Base-by-base conservation (phyloP, 2,113 vertebrate species). In the Cygnus buccinator region DNA sequence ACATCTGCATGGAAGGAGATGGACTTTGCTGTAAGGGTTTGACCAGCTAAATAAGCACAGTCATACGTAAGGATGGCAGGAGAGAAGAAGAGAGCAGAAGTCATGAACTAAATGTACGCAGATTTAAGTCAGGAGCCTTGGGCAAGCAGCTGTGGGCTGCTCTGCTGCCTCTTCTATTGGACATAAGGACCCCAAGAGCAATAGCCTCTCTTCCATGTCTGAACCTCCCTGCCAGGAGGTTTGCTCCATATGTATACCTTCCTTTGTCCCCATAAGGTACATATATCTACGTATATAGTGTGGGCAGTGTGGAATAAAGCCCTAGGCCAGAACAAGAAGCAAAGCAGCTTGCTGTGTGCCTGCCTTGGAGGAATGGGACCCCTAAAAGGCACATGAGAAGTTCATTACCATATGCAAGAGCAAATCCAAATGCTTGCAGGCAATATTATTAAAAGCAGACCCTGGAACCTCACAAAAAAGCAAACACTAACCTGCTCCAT, bases 281-380 rank as follows among this genome's bases (percentile, higher is more conserved):
- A 41, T 41, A 6, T 25, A 50, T 7, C 48, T 20, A 50, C 3
- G 6, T 17, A 50, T 0, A 67, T 0, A 52, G 41, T 8, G 54
- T 41, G 26, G 62, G 39, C 37, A 54, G 11, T 65, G 20, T 28
- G 33, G 39, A 80, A 93, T n/a, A 26, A 84, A 73, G 52, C 29
- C 59, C 20, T 8, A 31, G 46, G 57, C 41, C n/a, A 63, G 83
- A 84, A 54, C 8, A 62, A 33, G 21, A 35, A 85, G 52, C 41
- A 82, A 54, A 92, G 18, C 66, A 92, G 11, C 18, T 94, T 84
- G 46, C 44, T 54, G 3, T 44, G 11, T 19, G 18, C 66, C 90
- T 84, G 81, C 8, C 57, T 70, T 35, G 37, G 78, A 71, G 77
- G 61, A 78, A 35, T 1, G 0, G 13, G 15, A 63, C n/a, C 43